A percentile compares a stretch with the other conserved stretches of the same genome.
Evolutionary conservation across 2,888 invertebrate genomes (phyloP).

Genomic region (Andrena minutula): DNA sequence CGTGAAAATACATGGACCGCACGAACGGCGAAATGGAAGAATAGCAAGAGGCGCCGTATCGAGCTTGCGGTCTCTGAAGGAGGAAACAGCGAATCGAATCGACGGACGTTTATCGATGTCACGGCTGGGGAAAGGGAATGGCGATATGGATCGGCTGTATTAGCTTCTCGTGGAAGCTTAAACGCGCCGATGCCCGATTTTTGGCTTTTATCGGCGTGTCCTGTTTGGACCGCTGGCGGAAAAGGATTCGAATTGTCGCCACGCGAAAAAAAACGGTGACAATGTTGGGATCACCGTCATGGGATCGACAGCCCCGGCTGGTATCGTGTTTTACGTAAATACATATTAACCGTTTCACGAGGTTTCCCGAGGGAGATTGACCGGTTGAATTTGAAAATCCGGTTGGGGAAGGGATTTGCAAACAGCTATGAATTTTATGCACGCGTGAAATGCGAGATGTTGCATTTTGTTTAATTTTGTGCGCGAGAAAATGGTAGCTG

Average conservation of each 20-base stretch:
- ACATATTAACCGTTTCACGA: conserved; percentile 39
- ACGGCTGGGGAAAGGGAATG: background rate
- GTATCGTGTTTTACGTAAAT: conserved; percentile 39
- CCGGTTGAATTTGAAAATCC: no score
- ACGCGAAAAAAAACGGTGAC: conserved; percentile 16
- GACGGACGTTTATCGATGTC: conserved; percentile 17
- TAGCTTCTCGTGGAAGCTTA: conserved; percentile 20
- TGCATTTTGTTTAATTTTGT: no score
- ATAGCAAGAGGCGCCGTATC: background rate
- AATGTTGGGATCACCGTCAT: conserved; percentile 23
- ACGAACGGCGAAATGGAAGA: background rate
- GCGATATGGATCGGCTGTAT: conserved; percentile 5
- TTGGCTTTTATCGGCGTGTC: conserved; percentile 36
- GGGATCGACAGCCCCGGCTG: conserved; percentile 18
- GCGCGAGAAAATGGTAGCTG: no score
- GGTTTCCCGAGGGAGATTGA: no score
- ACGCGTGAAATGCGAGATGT: no score
- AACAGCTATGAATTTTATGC: no score
- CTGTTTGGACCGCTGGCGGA: conserved; percentile 8
- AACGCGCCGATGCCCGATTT: conserved; percentile 19
- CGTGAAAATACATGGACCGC: conserved; percentile 6
- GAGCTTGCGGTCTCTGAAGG: background rate
- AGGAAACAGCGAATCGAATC: conserved; percentile 3
- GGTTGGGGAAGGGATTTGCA: no score
- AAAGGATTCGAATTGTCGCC: conserved; percentile 23